A percentile compares a stretch with the other conserved stretches of the same genome.
These are phyloP conservation scores for Pseudomyrmex flavicornis DNA, from an alignment of 1,140 invertebrate genomes.

Conservation along the genomic window DNA sequence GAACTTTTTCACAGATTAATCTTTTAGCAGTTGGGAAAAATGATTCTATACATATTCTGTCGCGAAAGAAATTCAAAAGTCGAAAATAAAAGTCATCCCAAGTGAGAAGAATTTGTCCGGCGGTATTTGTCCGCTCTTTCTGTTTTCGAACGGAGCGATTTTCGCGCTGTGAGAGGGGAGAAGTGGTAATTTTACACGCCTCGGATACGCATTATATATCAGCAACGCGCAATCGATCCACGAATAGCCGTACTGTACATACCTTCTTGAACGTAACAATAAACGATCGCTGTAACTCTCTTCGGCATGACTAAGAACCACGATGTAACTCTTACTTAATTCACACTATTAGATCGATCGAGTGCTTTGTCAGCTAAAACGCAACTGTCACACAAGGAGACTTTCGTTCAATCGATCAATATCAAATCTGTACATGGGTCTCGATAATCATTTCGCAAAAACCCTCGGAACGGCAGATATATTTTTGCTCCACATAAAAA, in stretches of 20 bases:
- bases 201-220: conserved; percentile 32
- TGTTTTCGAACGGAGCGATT: neutral
- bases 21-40: too few relatives aligned
- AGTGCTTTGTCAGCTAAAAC: conserved; percentile 41
- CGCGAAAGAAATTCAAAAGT: too few relatives aligned
- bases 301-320: conserved; percentile 53
- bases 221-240: conserved; percentile 36
- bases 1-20: too few relatives aligned
- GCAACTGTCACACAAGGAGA: conserved; percentile 30
- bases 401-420: conserved; percentile 12
- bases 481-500: neutral
- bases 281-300: conserved; percentile 59
- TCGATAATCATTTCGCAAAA: conserved; percentile 11
- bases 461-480: neutral
- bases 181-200: neutral
- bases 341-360: conserved; percentile 44
- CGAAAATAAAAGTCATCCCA: too few relatives aligned
- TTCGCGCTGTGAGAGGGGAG: neutral
- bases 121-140: neutral
- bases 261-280: conserved; percentile 51
- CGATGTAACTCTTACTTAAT: conserved; percentile 51
- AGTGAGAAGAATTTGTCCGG: neutral
- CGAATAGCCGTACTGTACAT: conserved; percentile 58
- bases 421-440: neutral
- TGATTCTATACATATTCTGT: too few relatives aligned